Evolutionary conservation across 2,797 vertebrate species (phyloP).

Genomic region (Enoplosus armatus): DNA sequence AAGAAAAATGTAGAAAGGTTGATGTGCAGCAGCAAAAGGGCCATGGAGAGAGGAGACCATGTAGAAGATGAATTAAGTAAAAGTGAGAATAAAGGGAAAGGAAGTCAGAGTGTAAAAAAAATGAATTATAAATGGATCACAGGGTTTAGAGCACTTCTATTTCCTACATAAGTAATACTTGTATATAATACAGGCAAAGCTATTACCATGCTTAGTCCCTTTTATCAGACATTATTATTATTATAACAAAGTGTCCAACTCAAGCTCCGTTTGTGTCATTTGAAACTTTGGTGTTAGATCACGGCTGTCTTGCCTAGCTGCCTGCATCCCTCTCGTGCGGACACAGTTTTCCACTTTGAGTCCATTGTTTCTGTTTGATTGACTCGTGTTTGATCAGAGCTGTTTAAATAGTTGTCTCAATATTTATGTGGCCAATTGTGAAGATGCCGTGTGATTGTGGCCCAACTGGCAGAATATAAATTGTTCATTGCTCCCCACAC

Average conservation of each 20-base stretch:
- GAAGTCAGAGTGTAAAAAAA: slow-evolving; percentile 17
- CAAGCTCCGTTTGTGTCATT: slow-evolving; percentile 22
- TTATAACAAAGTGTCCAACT: slow-evolving; percentile 18
- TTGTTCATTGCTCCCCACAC: slow-evolving; percentile 35
- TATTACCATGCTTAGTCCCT: slow-evolving; percentile 11
- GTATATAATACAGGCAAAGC: slow-evolving; percentile 17
- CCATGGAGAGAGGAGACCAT: background rate
- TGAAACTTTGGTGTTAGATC: slow-evolving; percentile 19
- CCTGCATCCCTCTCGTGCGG: slow-evolving; percentile 4
- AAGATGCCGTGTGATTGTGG: slow-evolving; percentile 45
- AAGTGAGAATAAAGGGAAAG: background rate
- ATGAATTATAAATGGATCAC: slow-evolving; percentile 34
- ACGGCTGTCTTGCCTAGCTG: slow-evolving; percentile 1
- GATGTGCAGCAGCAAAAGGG: slow-evolving; percentile 9
- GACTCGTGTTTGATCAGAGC: slow-evolving; percentile 63
- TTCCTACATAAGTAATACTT: slow-evolving; percentile 6
- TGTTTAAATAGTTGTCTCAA: slow-evolving; percentile 70
- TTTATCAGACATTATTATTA: slow-evolving; percentile 21
- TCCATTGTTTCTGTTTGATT: slow-evolving; percentile 55
- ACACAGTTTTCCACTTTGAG: slow-evolving; percentile 22
- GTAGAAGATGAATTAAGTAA: background rate
- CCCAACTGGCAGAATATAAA: slow-evolving; percentile 52
- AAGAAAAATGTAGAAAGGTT: slow-evolving; percentile 1
- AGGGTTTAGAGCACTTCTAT: slow-evolving; percentile 19
- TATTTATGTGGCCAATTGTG: slow-evolving; percentile 60